Conservation (phyloP, 2,888 invertebrate genomes). For the Sinohyriopsis cumingii region DNA sequence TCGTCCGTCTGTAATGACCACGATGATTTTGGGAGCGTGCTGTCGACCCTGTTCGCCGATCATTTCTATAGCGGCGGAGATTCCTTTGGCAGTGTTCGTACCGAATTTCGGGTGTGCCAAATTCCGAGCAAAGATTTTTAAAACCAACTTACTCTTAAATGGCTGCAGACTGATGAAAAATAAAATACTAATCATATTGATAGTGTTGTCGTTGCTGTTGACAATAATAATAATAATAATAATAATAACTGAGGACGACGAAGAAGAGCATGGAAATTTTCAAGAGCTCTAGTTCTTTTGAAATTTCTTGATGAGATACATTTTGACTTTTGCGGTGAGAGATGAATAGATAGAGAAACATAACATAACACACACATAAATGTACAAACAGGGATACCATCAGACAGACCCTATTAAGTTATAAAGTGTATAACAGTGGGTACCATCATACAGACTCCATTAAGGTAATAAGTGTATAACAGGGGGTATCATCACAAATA, state of each 20-base stretch:
- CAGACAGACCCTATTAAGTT: too few species aligned
- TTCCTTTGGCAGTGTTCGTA: slow-evolving; percentile 57
- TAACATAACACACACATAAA: too few species aligned
- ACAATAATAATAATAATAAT: background rate
- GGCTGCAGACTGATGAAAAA: slow-evolving; percentile 42
- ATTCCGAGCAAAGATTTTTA: slow-evolving; percentile 46
- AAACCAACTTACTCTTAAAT: slow-evolving; percentile 44
- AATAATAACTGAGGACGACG: background rate
- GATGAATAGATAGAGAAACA: too few species aligned
- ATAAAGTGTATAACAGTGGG: too few species aligned
- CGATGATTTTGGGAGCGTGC: slow-evolving; percentile 54
- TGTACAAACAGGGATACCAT: too few species aligned
- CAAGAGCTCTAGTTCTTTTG: too few species aligned
- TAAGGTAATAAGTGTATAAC: too few species aligned
- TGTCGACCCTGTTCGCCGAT: slow-evolving; percentile 40
- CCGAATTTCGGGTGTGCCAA: slow-evolving; percentile 51
- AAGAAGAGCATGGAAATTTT: background rate
- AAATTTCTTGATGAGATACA: too few species aligned
- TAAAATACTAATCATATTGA: background rate
- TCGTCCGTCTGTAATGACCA: slow-evolving; percentile 60
- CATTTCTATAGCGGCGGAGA: slow-evolving; percentile 41
- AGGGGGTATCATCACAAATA: too few species aligned
- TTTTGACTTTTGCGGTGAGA: too few species aligned
- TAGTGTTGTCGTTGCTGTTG: too few species aligned
- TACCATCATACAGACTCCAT: too few species aligned